Base-by-base conservation (phyloP, 2,888 invertebrate genomes). In the Tanytarsus gracilentus region DNA sequence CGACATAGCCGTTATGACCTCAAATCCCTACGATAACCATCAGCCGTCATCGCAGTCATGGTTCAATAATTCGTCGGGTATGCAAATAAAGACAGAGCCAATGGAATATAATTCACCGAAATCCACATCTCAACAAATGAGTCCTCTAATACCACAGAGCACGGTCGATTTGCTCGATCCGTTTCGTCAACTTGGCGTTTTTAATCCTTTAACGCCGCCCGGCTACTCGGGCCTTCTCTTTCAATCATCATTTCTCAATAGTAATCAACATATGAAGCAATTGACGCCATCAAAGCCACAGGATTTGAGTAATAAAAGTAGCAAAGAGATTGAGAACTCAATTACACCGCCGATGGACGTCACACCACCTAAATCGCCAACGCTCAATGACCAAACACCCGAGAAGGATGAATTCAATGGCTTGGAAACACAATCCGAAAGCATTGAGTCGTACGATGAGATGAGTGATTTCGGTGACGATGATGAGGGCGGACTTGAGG, bases 201-300 rank as follows among this genome's bases (percentile, higher is more conserved):
- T 82, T 66, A 81, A 76, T 66, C 76, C 81, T 0, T 73, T 83
- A 33, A 82, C 83, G 5, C 83, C 83, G 1, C 82, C 82, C 0
- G 79, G 79, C 6, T 76, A 79, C 62, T 72, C 74, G 29, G 70
- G 68, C 63, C 71, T 72, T 18, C 63, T 69, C 9, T 51, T 71
- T 61, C 68, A 69, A 61, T 65, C 63, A 63, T 75, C 61, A 69
- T 70, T n/a, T 72, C 25, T 23, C 2, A 56, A 44, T 40, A 11
- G 21, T 16, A 73, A 29, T 69, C 70, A 23, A 73, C 75, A 55
- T 9, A 29, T 26, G 4, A 33, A 56, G 14, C 59, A 48, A 29
- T 26, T 63, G 59, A 61, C 60, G 44, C 30, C 49, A 23, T 59
- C 49, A 49, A 59, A 52, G 23, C 18, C 33, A 23, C 56, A 56